Conservation (phyloP, 2,888 invertebrate genomes). For the Eurytoma adleriae region DNA sequence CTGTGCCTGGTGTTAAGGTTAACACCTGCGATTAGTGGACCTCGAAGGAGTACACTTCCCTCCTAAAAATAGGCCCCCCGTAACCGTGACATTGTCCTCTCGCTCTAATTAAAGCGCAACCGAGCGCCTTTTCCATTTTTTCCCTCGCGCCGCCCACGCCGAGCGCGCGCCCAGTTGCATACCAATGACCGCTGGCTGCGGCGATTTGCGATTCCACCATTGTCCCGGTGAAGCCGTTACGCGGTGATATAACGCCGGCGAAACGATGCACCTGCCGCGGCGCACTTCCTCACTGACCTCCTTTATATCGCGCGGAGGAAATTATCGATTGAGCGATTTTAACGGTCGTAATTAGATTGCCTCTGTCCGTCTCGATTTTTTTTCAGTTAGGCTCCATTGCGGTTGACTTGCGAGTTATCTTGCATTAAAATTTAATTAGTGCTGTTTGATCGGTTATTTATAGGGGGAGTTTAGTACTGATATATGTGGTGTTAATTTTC, state of each 20-base stretch:
- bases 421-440: too few relatives aligned
- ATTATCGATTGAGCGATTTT: conserved; percentile 2
- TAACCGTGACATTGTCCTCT: conserved; percentile 36
- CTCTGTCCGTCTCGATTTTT: background rate
- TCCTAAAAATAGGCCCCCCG: background rate
- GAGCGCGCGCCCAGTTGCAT: background rate
- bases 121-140: conserved; percentile 5
- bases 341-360: conserved; percentile 15
- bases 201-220: conserved; percentile 7
- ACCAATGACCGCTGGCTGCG: background rate
- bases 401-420: too few relatives aligned
- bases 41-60: too few relatives aligned
- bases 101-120: conserved; percentile 40
- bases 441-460: too few relatives aligned
- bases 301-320: background rate
- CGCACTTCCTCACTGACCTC: conserved; percentile 3
- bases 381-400: too few relatives aligned
- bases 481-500: too few relatives aligned
- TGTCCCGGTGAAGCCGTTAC: conserved; percentile 14
- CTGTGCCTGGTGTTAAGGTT: too few relatives aligned
- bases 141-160: background rate
- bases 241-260: conserved; percentile 37
- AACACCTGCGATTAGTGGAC: too few relatives aligned
- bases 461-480: too few relatives aligned
- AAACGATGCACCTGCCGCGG: conserved; percentile 31